Percentiles rank a stretch among this genome's conserved stretches.
phyloP scores from a whole-genome alignment of 2,797 vertebrate species.

The Uromys caudimaculatus region DNA sequence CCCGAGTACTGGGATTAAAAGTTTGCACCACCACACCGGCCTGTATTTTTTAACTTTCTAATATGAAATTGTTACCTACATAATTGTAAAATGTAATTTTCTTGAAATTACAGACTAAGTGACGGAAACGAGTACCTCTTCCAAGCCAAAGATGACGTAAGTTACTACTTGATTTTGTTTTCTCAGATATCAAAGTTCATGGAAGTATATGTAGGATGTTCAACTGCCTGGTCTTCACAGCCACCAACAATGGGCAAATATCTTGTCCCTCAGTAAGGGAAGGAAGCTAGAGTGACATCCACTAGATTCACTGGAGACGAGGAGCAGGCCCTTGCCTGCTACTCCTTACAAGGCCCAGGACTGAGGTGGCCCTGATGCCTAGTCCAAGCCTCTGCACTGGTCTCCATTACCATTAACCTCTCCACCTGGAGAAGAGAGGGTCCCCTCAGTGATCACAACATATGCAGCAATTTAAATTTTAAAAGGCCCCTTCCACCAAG shows the following conservation, averaged over 20 bases:
- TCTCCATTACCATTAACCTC: background rate
- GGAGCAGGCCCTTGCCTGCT: background rate
- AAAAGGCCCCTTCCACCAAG: background rate
- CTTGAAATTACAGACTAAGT: constrained; percentile 90
- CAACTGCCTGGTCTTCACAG: background rate
- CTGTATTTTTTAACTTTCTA: background rate
- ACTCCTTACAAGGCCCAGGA: background rate
- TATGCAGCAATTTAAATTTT: background rate
- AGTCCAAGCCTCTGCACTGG: background rate
- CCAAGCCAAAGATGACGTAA: constrained; percentile 99
- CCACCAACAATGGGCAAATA: background rate
- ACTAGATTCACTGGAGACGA: too few relatives aligned
- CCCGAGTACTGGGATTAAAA: background rate
- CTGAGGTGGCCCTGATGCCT: background rate
- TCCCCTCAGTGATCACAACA: background rate
- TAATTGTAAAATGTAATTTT: constrained; percentile 27
- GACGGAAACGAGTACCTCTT: constrained; percentile 99
- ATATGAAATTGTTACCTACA: constrained; percentile 43
- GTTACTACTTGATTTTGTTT: constrained; percentile 79
- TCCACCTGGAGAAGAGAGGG: background rate
- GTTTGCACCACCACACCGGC: background rate
- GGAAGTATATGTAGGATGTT: background rate
- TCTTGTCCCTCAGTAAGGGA: background rate
- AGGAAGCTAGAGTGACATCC: background rate
- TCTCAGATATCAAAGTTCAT: background rate